Conservation (phyloP, 53 echinoderm and acorn worm genomes). For the Holothuria scabra region DNA sequence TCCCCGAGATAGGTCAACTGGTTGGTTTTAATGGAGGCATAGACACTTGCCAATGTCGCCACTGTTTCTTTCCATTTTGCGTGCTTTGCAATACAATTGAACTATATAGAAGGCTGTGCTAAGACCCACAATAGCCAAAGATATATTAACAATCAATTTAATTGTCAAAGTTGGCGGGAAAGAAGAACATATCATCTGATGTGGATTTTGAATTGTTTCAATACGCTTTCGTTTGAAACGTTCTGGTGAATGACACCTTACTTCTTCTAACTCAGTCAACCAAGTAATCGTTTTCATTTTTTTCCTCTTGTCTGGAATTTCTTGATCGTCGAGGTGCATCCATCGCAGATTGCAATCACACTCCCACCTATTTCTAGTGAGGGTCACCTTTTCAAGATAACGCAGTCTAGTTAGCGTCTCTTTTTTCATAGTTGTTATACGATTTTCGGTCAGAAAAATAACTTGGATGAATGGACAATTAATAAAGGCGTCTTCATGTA, state of each 20-base stretch:
- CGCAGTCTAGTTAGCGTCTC: conserved; percentile 26
- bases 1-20: too few species aligned
- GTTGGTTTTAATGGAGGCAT: neutral
- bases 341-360: conserved; percentile 83
- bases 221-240: conserved; percentile 45
- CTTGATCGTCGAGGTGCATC: conserved; percentile 42
- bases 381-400: conserved; percentile 11
- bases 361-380: conserved; percentile 67
- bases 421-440: conserved; percentile 59
- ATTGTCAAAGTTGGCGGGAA: conserved; percentile 84
- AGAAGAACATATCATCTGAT: conserved; percentile 73
- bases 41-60: conserved; percentile 68
- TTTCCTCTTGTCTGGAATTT: conserved; percentile 17
- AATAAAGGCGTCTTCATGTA: conserved; percentile 56
- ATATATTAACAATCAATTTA: conserved; percentile 81
- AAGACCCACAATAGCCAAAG: conserved; percentile 73
- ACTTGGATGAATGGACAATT: conserved; percentile 47
- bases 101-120: conserved; percentile 74
- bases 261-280: neutral
- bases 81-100: conserved; percentile 83
- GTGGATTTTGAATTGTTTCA: conserved; percentile 18
- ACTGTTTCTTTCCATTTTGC: conserved; percentile 74
- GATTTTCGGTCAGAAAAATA: conserved; percentile 67
- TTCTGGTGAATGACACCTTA: conserved; percentile 69
- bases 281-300: neutral